A percentile compares a stretch with the other conserved stretches of the same genome.
Conservation (phyloP, 2,113 vertebrate species). For the cat (Felis catus) region F.catus_Fca126_mat1.0 CM031414.1:129849501-129850000, state of each 20-base stretch:
- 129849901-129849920: neutral
- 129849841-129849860: neutral
- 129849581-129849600: neutral
- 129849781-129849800: neutral
- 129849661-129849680: neutral
- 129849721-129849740: neutral
- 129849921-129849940: neutral
- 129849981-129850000: too few species aligned
- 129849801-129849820: neutral
- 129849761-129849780: neutral
- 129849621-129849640: neutral
- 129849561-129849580: neutral
- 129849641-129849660: neutral
- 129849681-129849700: neutral
- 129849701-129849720: neutral
- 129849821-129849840: too few species aligned
- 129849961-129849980: neutral
- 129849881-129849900: neutral
- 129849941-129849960: neutral
- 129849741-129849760: neutral
- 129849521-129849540: neutral
- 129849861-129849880: neutral
- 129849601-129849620: neutral
- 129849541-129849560: neutral
- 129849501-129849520: neutral